Evolutionary conservation across 2,113 vertebrate genomes (phyloP), one percentile per base, ranked within the genome.

Genomic region (Hemichromis elongatus): DNA sequence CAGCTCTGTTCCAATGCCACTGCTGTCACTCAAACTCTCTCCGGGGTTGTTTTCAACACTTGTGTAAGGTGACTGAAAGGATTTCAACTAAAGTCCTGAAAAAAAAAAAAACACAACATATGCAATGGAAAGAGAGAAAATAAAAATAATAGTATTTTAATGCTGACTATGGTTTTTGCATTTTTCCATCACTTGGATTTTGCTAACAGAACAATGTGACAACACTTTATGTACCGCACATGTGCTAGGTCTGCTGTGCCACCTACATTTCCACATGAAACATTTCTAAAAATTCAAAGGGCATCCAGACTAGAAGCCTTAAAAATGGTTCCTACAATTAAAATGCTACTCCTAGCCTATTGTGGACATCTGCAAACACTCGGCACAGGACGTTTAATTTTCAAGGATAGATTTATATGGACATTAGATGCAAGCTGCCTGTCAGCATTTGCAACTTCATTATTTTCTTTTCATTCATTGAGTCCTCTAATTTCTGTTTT

Each of bases 21-120:
- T 86, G 19, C 91, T 91, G 93, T 92, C 92, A 95, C 89, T 95
- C 91, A 93, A 87, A 88, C 75, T 63, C 90, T 85, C 80, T 86
- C 84, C 73, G 12, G 53, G 80, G 50, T 84, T 88, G 70, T 92
- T 90, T 90, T 91, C 82, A 89, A 88, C 85, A 89, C 86, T 90
- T 68, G 80, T 88, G 79, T 56, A 61, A 70, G 56, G 13, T 73
- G 57, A 75, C 83, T 80, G 73, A 88, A 89, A 90, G 24, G 28
- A 87, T 86, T 90, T 81, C 47, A 63, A 68, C 57, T 50, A 40
- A 77, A 80, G 83, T 79, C 55, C 78, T 85, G 77, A 63, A 82
- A 85, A 81, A 2, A 33, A 33, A 33, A 6, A 33, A 26, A 1
- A 0, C 0, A 18, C 26, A 59, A 30, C 26, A 59, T 30, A 59